Evolutionary conservation across 2,797 vertebrate species (phyloP), one percentile per base, ranked within the genome.

Genomic region (Chloroceryle inda): DNA sequence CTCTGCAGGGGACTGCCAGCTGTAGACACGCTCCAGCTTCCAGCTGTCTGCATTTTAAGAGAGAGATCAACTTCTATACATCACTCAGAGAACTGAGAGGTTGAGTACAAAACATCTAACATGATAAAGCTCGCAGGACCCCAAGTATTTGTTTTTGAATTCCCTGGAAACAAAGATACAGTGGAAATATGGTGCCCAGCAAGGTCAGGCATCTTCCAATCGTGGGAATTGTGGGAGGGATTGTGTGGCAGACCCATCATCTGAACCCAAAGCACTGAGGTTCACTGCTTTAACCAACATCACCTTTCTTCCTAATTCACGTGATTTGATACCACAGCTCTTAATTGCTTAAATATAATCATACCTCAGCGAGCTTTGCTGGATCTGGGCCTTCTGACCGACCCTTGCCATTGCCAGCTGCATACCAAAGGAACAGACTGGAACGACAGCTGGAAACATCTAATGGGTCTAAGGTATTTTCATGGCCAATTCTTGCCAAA

Each of bases 401-500:
- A 88, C 92, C 82, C 78, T 61, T 68, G 42, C 53, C 66, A 23
- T 40, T 53, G 58, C 66, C 85, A 94, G 85, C 83, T 50, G 52
- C 9, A 1, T 49, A 58, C 89, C 59, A 72, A 94, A 83, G 76
- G 64, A 92, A 69, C 50, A 73, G 53, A 68, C n/a, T 80, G 80
- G 47, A 33, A 45, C 31, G 84, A 85, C 75, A 33, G 50, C 66
- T 78, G 55, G 8, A 64, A 78, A 72, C 49, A 55, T 78, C 74
- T 79, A 79, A 77, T 31, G 61, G 17, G 40, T 37, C 31, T 79
- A 71, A 87, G 44, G 80, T 82, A 92, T 76, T 93, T 82, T 73
- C 78, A 67, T 59, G 73, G 62, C 37, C 24, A 88, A 42, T 78
- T 88, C 85, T 94, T 92, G 85, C 64, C 80, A 52, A 94, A 92